Base-by-base conservation (phyloP, 2,113 vertebrate species). In the Cyphomyrus discorhynchus region DNA sequence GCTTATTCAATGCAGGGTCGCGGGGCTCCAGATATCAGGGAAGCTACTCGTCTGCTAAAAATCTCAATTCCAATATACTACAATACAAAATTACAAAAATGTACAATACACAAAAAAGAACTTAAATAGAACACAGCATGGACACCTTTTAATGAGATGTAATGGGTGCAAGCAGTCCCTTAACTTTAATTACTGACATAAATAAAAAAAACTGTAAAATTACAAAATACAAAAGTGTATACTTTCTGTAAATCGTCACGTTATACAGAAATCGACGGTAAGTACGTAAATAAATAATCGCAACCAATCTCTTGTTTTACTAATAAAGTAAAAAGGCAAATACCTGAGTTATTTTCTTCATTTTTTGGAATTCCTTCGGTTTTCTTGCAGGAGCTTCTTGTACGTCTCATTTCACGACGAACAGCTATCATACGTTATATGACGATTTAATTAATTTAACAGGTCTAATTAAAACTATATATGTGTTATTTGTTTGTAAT, bases 371-470 rank as follows among this genome's bases (percentile, higher is more conserved):
- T 77, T 13, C 0, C 74, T 88, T 92, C 91, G 56, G 39, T 90
- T 89, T 92, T 93, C 50, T 7, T 93, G 46, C 89, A 91, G 1
- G 91, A 91, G 66, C 92, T 80, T 88, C 95, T 95, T n/a, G 91
- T 90, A 80, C 94, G 92, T 49, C 94, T 95, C 96, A 96, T 96
- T 85, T 85, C 19, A 19, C 42, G 11, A 27, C 42, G 7, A 62
- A 62, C 21, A 7, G 10, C 56, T 88, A 5, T 88, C 31, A 58
- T 31, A 13, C 7, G 47, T n/a, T 86, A 13, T 9, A 5, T 15
- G 27, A n/a, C 24, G 10, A 47, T 27, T 24, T 0, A 13, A 50
- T 46, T 17, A 66, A 31, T 70, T 70, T 70, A 13, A 5, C 3
- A 70, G 13, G 62, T 70, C n/a, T 27, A 70, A 31, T 70, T 70